Evolutionary conservation across 2,113 vertebrate species (phyloP).

Genomic region (Clinocottus analis): DNA sequence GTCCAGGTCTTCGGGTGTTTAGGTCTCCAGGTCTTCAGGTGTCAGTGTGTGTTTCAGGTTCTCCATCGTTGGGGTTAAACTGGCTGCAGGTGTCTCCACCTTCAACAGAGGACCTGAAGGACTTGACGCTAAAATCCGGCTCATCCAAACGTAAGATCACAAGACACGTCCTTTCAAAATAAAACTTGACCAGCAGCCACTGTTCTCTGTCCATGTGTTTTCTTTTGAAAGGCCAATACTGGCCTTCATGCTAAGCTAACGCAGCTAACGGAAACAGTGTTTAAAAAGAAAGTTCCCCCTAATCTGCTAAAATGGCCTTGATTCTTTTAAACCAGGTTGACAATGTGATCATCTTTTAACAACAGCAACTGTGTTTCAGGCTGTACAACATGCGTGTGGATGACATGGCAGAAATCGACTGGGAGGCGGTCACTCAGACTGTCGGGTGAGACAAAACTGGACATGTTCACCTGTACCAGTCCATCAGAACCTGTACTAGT

Average conservation of each 20-base stretch:
- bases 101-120: conserved; percentile 2
- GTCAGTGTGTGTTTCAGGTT: conserved; percentile 67
- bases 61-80: conserved; percentile 38
- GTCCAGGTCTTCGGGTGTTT: neutral
- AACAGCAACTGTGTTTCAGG: conserved; percentile 52
- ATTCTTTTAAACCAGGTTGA: too few species aligned
- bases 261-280: too few species aligned
- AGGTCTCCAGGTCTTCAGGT: neutral
- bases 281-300: too few species aligned
- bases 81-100: conserved; percentile 18
- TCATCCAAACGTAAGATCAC: conserved; percentile 76
- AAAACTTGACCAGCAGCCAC: neutral
- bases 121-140: conserved; percentile 59
- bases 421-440: conserved; percentile 66
- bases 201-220: neutral
- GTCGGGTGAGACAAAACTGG: conserved; percentile 62
- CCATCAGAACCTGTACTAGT: too few species aligned
- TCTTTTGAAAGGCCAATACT: neutral
- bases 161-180: neutral
- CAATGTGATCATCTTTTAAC: too few species aligned
- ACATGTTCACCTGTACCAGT: too few species aligned
- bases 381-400: conserved; percentile 71
- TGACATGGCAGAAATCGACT: conserved; percentile 65
- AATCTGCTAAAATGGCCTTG: too few species aligned
- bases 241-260: too few species aligned